Evolutionary conservation across 2,888 invertebrate genomes (phyloP), one percentile per base, ranked within the genome.

Genomic region (Diarsia mendica): DNA sequence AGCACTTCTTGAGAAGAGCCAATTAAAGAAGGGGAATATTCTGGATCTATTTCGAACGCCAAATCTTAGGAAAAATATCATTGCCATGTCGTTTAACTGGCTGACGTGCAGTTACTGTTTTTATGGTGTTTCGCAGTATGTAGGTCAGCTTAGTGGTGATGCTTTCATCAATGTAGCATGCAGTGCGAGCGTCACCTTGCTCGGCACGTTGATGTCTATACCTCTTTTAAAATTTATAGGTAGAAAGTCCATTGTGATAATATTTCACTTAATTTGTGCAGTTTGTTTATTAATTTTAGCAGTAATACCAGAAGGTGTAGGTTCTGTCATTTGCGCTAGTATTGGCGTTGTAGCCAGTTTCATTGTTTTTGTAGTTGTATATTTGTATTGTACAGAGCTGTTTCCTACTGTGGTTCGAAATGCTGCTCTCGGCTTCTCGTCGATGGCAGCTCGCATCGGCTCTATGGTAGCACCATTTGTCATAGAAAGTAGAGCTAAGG

Each of bases 391-490:
- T 55, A 98, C 98, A 0, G 99, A 99, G 93, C 91, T 99, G 68
- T 99, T 98, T 89, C 99, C 99, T 0, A 99, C 99, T 0, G 98
- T 98, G 3, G 98, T 99, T 3, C 96, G 99, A 51, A 99, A 98
- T 88, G 98, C 98, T 67, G 99, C 98, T 0, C 97, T 99, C 73
- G 99, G 99, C 0, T 97, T 98, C n/a, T 98, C 98, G n/a, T 99
- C 99, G 0, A 98, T 98, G 97, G 97, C 98, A 90, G 99, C 99
- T 0, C 97, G 99, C 83, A 95, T 99, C 44, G 99, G 99, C 0
- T 98, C 98, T 0, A 98, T 99, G 97, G 86, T 98, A 15, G 98
- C 99, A 0, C 99, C 99, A 0, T 98, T 98, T 90, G 97, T 99
- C 11, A 97, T 98, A 33, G 97, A 97, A 44, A 88, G 98, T 88